Evolutionary conservation across 2,888 invertebrate species (phyloP).

Genomic region (Coelopa pilipes): DNA sequence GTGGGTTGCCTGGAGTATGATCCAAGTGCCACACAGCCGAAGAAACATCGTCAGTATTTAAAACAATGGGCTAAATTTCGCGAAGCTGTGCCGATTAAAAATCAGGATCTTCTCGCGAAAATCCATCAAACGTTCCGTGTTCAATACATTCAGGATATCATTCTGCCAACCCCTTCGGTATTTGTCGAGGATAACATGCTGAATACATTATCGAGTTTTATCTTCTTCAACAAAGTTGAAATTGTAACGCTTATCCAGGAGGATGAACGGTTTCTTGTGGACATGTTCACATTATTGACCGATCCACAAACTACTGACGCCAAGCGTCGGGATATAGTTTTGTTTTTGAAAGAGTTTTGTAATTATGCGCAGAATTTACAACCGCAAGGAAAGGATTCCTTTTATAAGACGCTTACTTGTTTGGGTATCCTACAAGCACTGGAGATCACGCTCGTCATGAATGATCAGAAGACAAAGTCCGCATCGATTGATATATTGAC

Average conservation of each 20-base stretch:
- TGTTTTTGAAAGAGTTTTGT: constrained; percentile 99
- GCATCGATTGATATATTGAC: constrained; percentile 98
- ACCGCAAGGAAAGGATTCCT: constrained; percentile 95
- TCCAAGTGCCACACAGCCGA: constrained; percentile 85
- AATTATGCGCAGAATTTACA: constrained; percentile 99
- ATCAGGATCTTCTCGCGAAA: constrained; percentile 93
- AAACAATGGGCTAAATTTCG: constrained; percentile 91
- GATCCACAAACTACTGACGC: constrained; percentile 86
- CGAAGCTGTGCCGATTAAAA: constrained; percentile 94
- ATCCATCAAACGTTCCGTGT: constrained; percentile 99
- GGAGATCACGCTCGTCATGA: constrained; percentile 90
- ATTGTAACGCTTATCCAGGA: constrained; percentile 98
- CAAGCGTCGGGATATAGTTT: constrained; percentile 91
- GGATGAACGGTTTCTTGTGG: constrained; percentile 95
- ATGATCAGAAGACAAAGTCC: constrained; percentile 93
- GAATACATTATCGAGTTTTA: constrained; percentile 96
- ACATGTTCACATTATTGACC: constrained; percentile 92
- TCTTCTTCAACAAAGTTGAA: constrained; percentile 99
- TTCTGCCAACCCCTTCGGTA: constrained; percentile 97
- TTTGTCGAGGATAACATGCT: constrained; percentile 99
- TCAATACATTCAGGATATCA: constrained; percentile 99
- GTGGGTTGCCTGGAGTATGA: constrained; percentile 99
- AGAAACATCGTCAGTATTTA: constrained; percentile 95
- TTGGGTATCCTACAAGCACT: constrained; percentile 89
- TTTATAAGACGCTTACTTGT: constrained; percentile 93